Conservation (phyloP, 2,888 invertebrate species). For the Plebejus melissa region DNA sequence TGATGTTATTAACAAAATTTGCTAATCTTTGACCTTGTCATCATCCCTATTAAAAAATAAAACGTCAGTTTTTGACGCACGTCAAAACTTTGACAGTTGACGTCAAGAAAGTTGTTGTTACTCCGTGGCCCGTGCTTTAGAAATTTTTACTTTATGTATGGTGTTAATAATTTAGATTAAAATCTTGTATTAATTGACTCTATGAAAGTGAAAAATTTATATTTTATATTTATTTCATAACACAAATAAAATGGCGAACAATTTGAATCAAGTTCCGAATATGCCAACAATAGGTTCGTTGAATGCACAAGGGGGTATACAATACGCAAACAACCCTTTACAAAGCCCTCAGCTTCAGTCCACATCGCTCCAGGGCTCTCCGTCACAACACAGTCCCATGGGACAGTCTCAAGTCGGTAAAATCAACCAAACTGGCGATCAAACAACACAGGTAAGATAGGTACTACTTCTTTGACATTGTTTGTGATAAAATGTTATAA, state of each 20-base stretch:
- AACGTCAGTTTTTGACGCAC: no score
- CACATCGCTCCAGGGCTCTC: slow-evolving; percentile 61
- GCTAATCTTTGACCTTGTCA: no score
- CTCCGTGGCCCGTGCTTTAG: neutral
- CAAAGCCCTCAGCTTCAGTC: slow-evolving; percentile 67
- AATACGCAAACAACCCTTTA: slow-evolving; percentile 64
- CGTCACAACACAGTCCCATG: slow-evolving; percentile 73
- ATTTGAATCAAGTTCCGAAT: slow-evolving; percentile 52
- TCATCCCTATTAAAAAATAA: no score
- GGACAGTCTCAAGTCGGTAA: slow-evolving; percentile 58
- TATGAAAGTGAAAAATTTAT: neutral
- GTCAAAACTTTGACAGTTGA: no score
- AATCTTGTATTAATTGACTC: neutral
- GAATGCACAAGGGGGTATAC: slow-evolving; percentile 56
- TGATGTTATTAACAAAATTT: no score
- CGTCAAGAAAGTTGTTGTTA: no score
- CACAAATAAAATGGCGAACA: slow-evolving; percentile 47
- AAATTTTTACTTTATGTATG: neutral
- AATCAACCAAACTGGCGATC: slow-evolving; percentile 52
- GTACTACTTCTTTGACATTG: neutral
- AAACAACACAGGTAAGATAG: slow-evolving; percentile 52
- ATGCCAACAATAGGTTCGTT: slow-evolving; percentile 62
- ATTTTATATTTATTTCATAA: neutral
- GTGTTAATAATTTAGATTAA: no score
- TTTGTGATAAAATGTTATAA: neutral